phyloP scores from a whole-genome alignment of 2,797 vertebrate genomes.

The Clangula hyemalis region DNA sequence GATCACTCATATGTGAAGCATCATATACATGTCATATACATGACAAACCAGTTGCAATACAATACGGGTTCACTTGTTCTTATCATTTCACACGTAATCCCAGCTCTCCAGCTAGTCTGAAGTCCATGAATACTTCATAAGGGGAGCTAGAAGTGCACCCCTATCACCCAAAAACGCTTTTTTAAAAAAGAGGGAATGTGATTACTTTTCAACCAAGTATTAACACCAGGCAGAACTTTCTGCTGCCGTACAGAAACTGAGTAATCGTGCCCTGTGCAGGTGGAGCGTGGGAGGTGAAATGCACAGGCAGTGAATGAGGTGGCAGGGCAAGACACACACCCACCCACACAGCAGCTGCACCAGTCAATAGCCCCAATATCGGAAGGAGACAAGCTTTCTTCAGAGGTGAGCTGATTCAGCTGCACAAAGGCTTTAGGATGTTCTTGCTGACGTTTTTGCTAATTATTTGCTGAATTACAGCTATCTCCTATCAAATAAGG shows the following conservation, averaged over 20 bases:
- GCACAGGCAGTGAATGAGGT: neutral
- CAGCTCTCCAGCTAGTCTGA: neutral
- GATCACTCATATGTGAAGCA: neutral
- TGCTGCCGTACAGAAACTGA: neutral
- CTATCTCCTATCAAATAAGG: neutral
- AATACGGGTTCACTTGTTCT: neutral
- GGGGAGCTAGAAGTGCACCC: neutral
- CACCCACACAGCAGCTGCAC: conserved; percentile 30
- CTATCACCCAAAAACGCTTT: neutral
- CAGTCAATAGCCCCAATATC: neutral
- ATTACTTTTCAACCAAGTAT: neutral
- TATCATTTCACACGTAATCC: neutral
- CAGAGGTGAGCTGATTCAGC: conserved; percentile 9
- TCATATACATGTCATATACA: neutral
- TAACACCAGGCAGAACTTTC: neutral
- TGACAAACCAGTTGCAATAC: neutral
- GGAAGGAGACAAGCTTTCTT: neutral
- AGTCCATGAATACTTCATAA: neutral
- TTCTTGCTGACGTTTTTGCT: neutral
- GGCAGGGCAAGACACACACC: neutral
- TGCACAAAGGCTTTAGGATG: neutral
- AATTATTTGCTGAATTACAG: conserved; percentile 4
- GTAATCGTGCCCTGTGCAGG: neutral
- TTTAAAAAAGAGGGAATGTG: no score
- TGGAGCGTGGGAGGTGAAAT: conserved; percentile 11